Base-by-base conservation (phyloP, 2,888 invertebrate species). In the Dasypolia templi region DNA sequence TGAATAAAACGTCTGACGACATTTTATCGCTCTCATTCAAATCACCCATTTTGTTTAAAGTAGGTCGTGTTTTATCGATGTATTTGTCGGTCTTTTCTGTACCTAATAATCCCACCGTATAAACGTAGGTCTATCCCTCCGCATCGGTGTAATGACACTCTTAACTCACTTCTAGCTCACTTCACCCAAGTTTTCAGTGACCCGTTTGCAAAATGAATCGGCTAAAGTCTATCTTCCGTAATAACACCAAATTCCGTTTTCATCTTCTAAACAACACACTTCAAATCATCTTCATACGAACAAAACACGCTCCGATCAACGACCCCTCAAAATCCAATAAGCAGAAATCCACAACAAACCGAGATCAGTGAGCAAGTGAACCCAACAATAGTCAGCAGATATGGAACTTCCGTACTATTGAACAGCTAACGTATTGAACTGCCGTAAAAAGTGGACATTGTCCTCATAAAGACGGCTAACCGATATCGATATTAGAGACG, bases 331-430 rank as follows among this genome's bases (percentile, higher is more conserved):
- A 83, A 83, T 76, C 67, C 74, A 84, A 81, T 84, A 82, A 79
- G 73, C 65, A 64, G 66, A 65, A 72, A 83, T 77, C 82, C 81
- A 84, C 83, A 78, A 85, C 78, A 79, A 72, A 85, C 68, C 66
- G 32, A 68, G 70, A 79, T 83, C 85, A 83, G 46, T 81, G 69
- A 61, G 71, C 58, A 63, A 82, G 64, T 81, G 67, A 68, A 82
- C 74, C 68, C 80, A 86, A 86, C 84, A 88, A 86, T 84, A 81
- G 89, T 88, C 88, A 87, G 86, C 85, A 86, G 88, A 90, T 89
- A 91, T 87, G 87, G 86, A 82, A 91, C 91, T 95, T 94, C 93
- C 94, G 87, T 90, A 91, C 94, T 94, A 95, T 95, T 94, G 94
- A 92, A 91, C 92, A 77, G 87, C 88, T 90, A 93, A 94, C 90